phyloP scores from a whole-genome alignment of 2,113 vertebrate genomes.

The Pomatostomus ruficeps region DNA sequence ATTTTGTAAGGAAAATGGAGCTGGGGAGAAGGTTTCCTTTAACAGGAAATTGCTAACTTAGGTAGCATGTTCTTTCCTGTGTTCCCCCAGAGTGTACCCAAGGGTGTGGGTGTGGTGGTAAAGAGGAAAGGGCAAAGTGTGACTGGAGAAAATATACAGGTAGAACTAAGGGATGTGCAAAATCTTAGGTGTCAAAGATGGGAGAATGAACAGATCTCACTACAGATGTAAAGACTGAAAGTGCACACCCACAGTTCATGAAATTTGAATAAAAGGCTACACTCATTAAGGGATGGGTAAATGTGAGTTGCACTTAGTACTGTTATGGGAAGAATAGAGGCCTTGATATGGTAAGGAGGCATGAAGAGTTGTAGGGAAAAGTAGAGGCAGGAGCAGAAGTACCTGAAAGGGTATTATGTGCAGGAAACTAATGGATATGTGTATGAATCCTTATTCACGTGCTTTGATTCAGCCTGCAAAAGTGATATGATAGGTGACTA shows the following conservation, averaged over 20 bases:
- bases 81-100: not conserved
- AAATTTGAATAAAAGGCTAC: not conserved
- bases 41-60: not conserved
- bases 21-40: not conserved
- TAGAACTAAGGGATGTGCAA: not conserved
- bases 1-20: not conserved
- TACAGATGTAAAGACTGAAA: not conserved
- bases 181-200: not conserved
- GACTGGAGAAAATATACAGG: not conserved
- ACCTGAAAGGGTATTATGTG: not conserved
- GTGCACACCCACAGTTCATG: not conserved
- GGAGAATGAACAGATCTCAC: not conserved
- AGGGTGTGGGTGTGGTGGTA: not conserved
- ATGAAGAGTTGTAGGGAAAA: not conserved
- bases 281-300: not conserved
- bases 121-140: not conserved
- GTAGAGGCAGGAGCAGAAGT: not conserved
- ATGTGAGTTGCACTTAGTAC: fast-evolving
- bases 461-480: not conserved
- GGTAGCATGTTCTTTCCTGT: not conserved
- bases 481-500: not conserved
- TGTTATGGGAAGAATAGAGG: not conserved
- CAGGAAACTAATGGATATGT: not conserved
- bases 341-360: not conserved
- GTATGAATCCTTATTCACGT: not conserved